Percentiles rank a stretch among this genome's conserved stretches.
Conservation (phyloP, 1,140 invertebrate genomes). For the Drosophila teissieri region DNA sequence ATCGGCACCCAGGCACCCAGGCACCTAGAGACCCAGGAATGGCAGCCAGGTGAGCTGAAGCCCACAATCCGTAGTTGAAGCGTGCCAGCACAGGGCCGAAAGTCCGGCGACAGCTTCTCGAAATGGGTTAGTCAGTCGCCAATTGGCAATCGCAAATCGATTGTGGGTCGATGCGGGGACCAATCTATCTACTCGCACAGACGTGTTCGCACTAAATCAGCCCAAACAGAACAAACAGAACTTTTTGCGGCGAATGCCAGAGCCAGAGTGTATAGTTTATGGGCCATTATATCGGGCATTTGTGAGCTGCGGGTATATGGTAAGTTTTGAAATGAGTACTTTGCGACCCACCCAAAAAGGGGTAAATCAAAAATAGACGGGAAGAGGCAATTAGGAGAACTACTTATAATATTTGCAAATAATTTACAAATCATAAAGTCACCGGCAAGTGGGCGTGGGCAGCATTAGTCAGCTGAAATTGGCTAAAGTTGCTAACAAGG, state of each 20-base stretch:
- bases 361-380: not conserved
- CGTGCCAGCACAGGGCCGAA: slow-evolving; percentile 4
- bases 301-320: not conserved
- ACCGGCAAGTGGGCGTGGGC: not conserved
- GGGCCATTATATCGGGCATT: slow-evolving; percentile 1
- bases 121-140: slow-evolving; percentile 23
- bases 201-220: slow-evolving; percentile 10
- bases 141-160: slow-evolving; percentile 1
- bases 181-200: not conserved
- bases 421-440: slow-evolving; percentile 3
- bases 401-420: slow-evolving; percentile 6
- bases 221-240: not conserved
- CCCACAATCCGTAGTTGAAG: slow-evolving; percentile 4
- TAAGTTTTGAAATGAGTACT: not conserved
- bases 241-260: not conserved
- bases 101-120: slow-evolving; percentile 1
- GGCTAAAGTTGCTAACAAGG: not conserved
- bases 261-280: slow-evolving; percentile 5
- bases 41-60: not conserved
- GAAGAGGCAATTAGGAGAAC: slow-evolving; percentile 2
- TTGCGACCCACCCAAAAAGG: slow-evolving; percentile 3
- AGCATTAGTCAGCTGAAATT: not conserved
- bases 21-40: not conserved
- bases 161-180: slow-evolving; percentile 8
- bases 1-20: not conserved